Conservation (phyloP, 2,888 invertebrate genomes). For the Scaeva pyrastri region DNA sequence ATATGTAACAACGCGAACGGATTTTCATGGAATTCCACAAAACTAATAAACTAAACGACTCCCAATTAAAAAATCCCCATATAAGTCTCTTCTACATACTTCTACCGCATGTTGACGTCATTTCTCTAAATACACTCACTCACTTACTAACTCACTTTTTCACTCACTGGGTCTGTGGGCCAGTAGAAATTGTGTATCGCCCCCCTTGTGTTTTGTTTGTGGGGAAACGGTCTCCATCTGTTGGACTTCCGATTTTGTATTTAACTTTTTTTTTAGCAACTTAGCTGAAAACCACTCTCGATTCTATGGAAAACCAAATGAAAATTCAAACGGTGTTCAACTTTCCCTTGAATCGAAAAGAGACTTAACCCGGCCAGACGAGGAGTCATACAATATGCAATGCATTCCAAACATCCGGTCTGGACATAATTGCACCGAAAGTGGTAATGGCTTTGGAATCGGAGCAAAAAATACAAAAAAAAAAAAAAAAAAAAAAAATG, state of each 20-base stretch:
- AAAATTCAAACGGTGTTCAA: not conserved
- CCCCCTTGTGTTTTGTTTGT: not conserved
- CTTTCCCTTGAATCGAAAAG: slow-evolving; percentile 9
- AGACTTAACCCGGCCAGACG: not conserved
- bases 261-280: not conserved
- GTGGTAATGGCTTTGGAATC: slow-evolving; percentile 20
- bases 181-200: not conserved
- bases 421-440: slow-evolving; percentile 29
- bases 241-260: not conserved
- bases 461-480: no score
- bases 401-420: slow-evolving; percentile 18
- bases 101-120: slow-evolving; percentile 36
- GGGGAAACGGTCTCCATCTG: not conserved
- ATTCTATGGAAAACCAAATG: slow-evolving; percentile 13
- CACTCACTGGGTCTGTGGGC: slow-evolving; percentile 15
- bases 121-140: not conserved
- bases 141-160: not conserved
- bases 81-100: not conserved
- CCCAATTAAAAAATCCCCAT: slow-evolving; percentile 12
- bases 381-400: not conserved
- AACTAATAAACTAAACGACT: slow-evolving; percentile 12
- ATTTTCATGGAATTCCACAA: slow-evolving; percentile 27
- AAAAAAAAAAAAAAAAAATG: not conserved
- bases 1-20: not conserved
- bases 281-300: not conserved